phyloP scores from a whole-genome alignment of 2,888 invertebrate species.

The Pterobdella sp. region DNA sequence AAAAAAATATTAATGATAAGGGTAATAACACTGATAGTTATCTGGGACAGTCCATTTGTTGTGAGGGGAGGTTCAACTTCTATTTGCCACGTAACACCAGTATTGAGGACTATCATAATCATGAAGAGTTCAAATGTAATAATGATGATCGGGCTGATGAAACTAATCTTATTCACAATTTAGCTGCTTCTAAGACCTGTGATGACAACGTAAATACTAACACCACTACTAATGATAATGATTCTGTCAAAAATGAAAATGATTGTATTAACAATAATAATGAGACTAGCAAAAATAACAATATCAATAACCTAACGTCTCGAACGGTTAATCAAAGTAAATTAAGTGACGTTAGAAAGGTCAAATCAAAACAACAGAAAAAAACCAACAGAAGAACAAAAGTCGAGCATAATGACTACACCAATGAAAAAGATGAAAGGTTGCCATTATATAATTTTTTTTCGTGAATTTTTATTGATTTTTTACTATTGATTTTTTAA shows the following conservation, averaged over 20 bases:
- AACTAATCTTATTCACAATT: background rate
- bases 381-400: no score
- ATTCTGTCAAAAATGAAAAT: background rate
- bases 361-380: no score
- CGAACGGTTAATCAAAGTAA: background rate
- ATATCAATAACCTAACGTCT: background rate
- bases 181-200: background rate
- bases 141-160: background rate
- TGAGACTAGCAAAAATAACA: background rate
- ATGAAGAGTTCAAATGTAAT: background rate
- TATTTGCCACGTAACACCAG: slow-evolving; percentile 34
- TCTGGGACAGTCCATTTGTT: slow-evolving; percentile 62
- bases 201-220: background rate
- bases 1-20: background rate
- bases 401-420: no score
- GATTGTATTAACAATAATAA: background rate
- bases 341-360: no score
- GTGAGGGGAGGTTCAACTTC: slow-evolving; percentile 34
- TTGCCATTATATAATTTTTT: no score
- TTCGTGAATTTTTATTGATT: no score
- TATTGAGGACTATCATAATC: background rate
- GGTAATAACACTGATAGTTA: background rate
- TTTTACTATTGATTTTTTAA: no score
- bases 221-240: background rate
- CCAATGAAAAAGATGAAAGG: no score